phyloP scores from a whole-genome alignment of 2,888 invertebrate genomes.

The Acleris cristana region DNA sequence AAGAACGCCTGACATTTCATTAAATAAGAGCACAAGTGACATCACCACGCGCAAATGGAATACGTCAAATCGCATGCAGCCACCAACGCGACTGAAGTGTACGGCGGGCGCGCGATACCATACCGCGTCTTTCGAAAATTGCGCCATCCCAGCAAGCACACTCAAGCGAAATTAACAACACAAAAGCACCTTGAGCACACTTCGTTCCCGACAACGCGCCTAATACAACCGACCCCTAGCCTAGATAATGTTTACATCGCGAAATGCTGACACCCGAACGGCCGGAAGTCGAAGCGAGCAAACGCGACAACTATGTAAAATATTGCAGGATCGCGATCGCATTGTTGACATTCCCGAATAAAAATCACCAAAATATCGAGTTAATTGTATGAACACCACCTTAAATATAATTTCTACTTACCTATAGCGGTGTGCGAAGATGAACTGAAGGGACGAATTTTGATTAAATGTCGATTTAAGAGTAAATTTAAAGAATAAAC shows the following conservation, averaged over 20 bases:
- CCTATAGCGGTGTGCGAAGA: conserved; percentile 87
- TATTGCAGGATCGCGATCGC: conserved; percentile 90
- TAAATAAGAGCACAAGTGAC: conserved; percentile 82
- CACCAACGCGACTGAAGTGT: conserved; percentile 85
- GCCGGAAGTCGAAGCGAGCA: conserved; percentile 85
- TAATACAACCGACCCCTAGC: conserved; percentile 72
- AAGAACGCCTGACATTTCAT: conserved; percentile 82
- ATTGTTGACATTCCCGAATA: conserved; percentile 89
- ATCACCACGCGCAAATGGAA: conserved; percentile 82
- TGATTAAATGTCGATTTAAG: conserved; percentile 86
- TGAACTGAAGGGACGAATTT: conserved; percentile 86
- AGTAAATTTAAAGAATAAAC: conserved; percentile 89
- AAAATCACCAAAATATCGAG: conserved; percentile 85
- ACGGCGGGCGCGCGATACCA: conserved; percentile 83
- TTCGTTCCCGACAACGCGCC: conserved; percentile 78
- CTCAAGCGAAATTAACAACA: conserved; percentile 82
- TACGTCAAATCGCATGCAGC: conserved; percentile 84
- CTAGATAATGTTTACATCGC: conserved; percentile 84
- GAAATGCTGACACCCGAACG: conserved; percentile 82
- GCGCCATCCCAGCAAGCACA: conserved; percentile 83
- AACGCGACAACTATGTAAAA: conserved; percentile 91
- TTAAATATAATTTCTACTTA: conserved; percentile 86
- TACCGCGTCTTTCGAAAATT: conserved; percentile 85
- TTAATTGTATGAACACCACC: conserved; percentile 86
- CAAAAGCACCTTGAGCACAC: conserved; percentile 81